These are phyloP conservation scores for Tauraco hartlaubi DNA, from an alignment of 2,797 vertebrate species.

Conservation along the genomic window DNA sequence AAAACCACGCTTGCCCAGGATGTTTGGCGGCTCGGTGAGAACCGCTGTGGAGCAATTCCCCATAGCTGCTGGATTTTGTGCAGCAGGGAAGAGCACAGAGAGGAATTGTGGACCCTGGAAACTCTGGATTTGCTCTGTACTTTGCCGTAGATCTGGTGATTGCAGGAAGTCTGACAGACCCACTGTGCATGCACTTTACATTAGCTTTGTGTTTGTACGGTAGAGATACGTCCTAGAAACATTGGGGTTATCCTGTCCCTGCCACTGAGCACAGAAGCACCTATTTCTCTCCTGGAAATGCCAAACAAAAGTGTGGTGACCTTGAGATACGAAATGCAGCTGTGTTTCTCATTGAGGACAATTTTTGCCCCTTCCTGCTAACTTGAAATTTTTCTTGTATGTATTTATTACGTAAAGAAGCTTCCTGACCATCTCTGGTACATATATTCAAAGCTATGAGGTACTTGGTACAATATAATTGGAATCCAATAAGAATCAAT, in stretches of 20 bases:
- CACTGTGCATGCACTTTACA: not conserved
- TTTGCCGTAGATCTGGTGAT: not conserved
- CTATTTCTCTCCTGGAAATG: not conserved
- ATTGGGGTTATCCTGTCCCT: not conserved
- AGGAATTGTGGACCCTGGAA: not conserved
- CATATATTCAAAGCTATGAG: not conserved
- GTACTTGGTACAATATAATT: not conserved
- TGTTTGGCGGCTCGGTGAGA: not conserved
- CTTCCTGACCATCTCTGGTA: not conserved
- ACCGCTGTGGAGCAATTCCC: not conserved
- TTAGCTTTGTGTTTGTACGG: not conserved
- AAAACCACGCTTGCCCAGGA: rapidly evolving
- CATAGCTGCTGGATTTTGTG: not conserved
- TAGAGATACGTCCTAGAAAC: not conserved
- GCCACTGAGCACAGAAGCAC: not conserved
- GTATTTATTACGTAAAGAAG: not conserved
- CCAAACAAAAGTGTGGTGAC: not conserved
- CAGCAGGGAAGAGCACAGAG: not conserved
- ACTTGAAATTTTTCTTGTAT: not conserved
- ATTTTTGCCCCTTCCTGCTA: not conserved
- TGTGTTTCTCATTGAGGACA: not conserved
- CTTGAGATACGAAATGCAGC: not conserved
- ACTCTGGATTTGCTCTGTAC: not conserved
- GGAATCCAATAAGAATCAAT: not conserved
- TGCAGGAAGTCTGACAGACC: not conserved